These are phyloP conservation scores for Nipponacmea schrenckii DNA, from an alignment of 2,888 invertebrate species.

Conservation along the genomic window DNA sequence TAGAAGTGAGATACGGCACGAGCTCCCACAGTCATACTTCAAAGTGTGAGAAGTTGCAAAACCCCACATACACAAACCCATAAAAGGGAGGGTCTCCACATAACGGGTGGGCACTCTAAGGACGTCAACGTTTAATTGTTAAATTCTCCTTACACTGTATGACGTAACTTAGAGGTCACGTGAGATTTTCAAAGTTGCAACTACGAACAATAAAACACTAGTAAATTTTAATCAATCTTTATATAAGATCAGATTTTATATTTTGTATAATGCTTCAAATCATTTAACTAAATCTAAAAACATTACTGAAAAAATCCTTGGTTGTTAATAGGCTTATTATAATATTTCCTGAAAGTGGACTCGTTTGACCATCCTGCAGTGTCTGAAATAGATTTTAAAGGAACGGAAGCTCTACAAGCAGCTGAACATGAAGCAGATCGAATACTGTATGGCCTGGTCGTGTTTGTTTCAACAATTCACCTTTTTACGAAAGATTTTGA, in stretches of 20 bases:
- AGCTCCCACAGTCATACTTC: not conserved
- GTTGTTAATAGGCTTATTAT: not conserved
- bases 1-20: not conserved
- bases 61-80: not conserved
- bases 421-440: not conserved
- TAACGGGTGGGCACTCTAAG: constrained; percentile 1
- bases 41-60: constrained; percentile 3
- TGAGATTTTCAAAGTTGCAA: constrained; percentile 3
- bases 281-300: not conserved
- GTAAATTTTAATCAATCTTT: not conserved
- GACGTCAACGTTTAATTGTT: constrained; percentile 5
- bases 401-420: not conserved
- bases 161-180: not conserved
- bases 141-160: not conserved
- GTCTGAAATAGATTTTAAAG: not conserved
- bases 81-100: not conserved
- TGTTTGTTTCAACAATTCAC: not conserved
- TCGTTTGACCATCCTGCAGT: not conserved
- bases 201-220: constrained; percentile 1
- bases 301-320: not conserved
- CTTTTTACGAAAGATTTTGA: not conserved
- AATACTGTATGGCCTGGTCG: not conserved
- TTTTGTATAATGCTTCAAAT: not conserved
- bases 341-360: not conserved
- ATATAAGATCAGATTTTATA: not conserved